Base-by-base conservation (phyloP, 2,797 vertebrate genomes). In the Austrolebias charrua region DNA sequence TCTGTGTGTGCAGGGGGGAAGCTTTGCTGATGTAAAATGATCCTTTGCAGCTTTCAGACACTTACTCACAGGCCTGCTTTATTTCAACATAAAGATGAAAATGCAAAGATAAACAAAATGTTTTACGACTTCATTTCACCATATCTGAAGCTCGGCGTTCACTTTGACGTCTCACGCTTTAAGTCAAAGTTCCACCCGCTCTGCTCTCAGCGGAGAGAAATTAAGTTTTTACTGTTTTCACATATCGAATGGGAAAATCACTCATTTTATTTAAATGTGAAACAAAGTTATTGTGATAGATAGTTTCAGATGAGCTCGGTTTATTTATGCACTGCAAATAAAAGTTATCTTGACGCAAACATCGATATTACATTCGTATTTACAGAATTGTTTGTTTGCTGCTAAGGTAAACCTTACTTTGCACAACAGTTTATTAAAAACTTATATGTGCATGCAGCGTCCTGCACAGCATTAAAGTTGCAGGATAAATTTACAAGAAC, bases 11-110 rank as follows among this genome's bases (percentile, higher is more conserved):
- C 67, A 88, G 31, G 60, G 79, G 29, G 49, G 53, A 63, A 84
- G 85, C 88, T 88, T 88, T 88, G 86, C 84, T 89, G 89, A 89
- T 79, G 88, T 80, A 90, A 88, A 88, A 86, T 69, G 62, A 80
- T 82, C 78, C 78, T 86, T 84, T 86, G 76, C 75, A 57, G 78
- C 84, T 85, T 85, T 88, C 75, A 86, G 69, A 86, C n/a, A 84
- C 76, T 86, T 82, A 75, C 76, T 73, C 62, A 57, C 51, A 66
- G 45, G 58, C 60, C 43, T 51, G 28, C 85, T 83, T 85, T 82
- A 71, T 71, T 83, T 86, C 81, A 84, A 64, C 61, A 80, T 72
- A 74, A 73, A 53, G 78, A 70, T 81, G 73, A 73, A 69, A 74
- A 69, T 53, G 74, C 82, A 84, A 77, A 75, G 56, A 56, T 71